phyloP scores from a whole-genome alignment of 2,797 vertebrate genomes.

The Loris lydekkerianus region DNA sequence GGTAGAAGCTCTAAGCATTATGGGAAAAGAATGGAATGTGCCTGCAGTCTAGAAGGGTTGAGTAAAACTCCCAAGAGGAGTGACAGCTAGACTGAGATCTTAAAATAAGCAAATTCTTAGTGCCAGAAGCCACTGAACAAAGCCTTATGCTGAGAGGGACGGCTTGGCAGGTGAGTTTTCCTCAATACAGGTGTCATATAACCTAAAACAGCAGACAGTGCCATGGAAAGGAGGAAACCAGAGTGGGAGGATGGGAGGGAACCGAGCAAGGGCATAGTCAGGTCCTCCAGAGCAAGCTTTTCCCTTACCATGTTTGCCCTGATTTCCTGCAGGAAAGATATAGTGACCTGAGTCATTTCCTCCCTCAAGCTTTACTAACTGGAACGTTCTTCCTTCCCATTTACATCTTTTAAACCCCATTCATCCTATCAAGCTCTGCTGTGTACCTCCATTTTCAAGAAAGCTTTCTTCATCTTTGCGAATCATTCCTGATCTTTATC shows the following conservation, averaged over 20 bases:
- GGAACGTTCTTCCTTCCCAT: not conserved
- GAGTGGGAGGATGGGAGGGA: not conserved
- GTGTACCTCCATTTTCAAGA: not conserved
- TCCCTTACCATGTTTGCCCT: not conserved
- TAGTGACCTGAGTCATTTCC: not conserved
- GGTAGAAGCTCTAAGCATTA: not conserved
- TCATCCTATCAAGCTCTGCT: not conserved
- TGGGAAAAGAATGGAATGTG: not conserved
- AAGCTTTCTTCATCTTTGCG: not conserved
- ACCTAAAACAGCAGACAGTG: not conserved
- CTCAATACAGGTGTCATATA: not conserved
- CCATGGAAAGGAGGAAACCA: not conserved
- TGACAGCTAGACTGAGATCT: not conserved
- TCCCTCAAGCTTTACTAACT: not conserved
- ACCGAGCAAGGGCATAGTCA: too few relatives aligned
- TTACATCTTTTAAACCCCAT: not conserved
- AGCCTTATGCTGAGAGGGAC: not conserved
- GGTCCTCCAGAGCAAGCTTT: not conserved
- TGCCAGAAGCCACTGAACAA: not conserved
- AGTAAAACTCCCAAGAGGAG: not conserved
- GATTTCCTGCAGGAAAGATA: not conserved
- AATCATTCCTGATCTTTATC: not conserved
- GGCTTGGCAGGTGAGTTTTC: not conserved
- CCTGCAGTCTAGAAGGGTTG: not conserved
- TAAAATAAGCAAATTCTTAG: not conserved